Conservation (phyloP, 64 coral and sea anemone species). For the Stichodactyla mertensii region DNA sequence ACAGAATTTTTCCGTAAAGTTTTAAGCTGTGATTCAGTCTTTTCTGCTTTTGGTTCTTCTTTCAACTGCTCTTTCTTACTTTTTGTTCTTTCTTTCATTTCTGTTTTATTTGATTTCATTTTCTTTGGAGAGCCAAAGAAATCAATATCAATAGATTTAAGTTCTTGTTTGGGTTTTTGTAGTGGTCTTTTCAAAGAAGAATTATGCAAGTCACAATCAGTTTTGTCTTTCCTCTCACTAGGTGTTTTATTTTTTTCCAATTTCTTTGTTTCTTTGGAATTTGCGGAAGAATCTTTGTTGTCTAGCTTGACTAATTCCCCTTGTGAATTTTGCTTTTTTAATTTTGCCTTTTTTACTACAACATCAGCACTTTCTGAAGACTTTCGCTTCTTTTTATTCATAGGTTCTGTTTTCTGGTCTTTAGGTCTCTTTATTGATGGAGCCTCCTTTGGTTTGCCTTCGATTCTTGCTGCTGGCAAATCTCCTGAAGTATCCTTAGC, state of each 20-base stretch:
- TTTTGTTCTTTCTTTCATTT: neutral
- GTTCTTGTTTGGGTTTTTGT: neutral
- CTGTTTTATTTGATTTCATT: neutral
- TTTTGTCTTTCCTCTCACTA: neutral
- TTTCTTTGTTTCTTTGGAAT: neutral
- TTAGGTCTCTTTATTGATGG: neutral
- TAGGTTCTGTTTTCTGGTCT: neutral
- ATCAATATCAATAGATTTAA: neutral
- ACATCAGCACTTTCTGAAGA: neutral
- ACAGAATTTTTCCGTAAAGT: neutral
- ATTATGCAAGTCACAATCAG: too few relatives aligned
- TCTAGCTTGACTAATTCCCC: neutral
- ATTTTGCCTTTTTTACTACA: neutral
- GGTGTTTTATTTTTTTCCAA: neutral
- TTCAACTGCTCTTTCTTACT: neutral
- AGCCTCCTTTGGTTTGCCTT: neutral
- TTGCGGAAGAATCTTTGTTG: neutral
- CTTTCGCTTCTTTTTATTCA: neutral
- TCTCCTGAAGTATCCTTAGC: neutral
- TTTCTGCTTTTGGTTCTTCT: neutral
- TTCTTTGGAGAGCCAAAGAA: constrained; percentile 2
- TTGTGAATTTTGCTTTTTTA: constrained; percentile 30
- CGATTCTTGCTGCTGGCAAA: neutral
- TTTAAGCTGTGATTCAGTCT: neutral
- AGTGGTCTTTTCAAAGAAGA: neutral